Base-by-base conservation (phyloP, 2,797 vertebrate species). In the Loris lydekkerianus region DNA sequence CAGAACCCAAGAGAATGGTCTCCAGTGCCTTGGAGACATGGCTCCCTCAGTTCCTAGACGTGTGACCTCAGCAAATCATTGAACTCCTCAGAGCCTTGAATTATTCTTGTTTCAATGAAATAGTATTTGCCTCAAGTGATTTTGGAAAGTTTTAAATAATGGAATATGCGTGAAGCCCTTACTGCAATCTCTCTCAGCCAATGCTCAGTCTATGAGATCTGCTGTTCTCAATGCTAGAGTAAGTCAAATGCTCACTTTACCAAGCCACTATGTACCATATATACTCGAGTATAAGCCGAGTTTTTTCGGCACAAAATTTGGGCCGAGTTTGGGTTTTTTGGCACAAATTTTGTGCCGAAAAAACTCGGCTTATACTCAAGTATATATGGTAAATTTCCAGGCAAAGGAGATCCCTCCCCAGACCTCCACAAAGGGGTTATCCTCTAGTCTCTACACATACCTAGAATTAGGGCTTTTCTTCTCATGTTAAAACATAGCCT, bases 181-280 rank as follows among this genome's bases (percentile, higher is more conserved):
- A 58, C 20, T 29, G 27, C 43, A 4, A 60, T 7, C 18, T 20
- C 69, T 58, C 1, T 25, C 15, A 77, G 78, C 29, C 60, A 25
- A 14, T 49, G 25, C 17, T 23, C 70, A 76, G 7, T 31, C 58
- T 53, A 43, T 34, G 77, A 63, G 27, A 75, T 17, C 56, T 18
- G 34, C 23, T 13, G 0, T 27, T 31, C 13, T 65, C 18, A 0
- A 2, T 17, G 29, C 31, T 21, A 77, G 43, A 25, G 2, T 2
- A 2, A 37, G 34, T 0, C 73, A 63, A 27, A 53, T 17, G 34
- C 56, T 27, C 27, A 20, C n/a, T 23, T 43, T 25, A 17, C 29
- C 31, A 63, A 83, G 43, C 25, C 75, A 23, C 58, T 1, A 7
- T 10, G 10, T 25, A 34, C 34, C 34, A 2, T 34, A 34, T 34